These are phyloP conservation scores for Dasypolia templi DNA, from an alignment of 2,888 invertebrate species.

Conservation along the genomic window DNA sequence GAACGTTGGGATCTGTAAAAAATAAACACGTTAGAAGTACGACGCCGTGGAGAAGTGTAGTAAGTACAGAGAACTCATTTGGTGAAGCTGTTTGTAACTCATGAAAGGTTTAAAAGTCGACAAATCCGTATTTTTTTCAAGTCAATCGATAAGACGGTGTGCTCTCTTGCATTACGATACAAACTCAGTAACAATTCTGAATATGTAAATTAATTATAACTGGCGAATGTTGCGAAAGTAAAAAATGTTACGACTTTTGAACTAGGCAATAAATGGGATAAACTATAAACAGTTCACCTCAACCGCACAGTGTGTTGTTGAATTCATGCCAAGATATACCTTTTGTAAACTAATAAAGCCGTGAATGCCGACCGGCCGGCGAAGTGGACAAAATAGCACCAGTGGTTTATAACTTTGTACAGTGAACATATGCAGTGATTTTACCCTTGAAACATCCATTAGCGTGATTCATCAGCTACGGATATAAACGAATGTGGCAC, in stretches of 20 bases:
- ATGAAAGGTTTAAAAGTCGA: not conserved
- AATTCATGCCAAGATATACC: not conserved
- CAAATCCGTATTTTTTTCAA: not conserved
- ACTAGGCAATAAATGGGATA: slow-evolving; percentile 6
- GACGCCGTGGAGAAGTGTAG: not conserved
- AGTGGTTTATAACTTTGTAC: not conserved
- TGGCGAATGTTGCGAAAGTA: not conserved
- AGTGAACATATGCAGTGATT: not conserved
- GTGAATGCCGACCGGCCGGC: not conserved
- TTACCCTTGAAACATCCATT: not conserved
- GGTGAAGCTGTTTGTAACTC: not conserved
- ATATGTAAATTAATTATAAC: not conserved
- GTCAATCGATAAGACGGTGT: not conserved
- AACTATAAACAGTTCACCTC: not conserved
- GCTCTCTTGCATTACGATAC: not conserved
- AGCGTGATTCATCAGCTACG: not conserved
- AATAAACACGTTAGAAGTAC: not conserved
- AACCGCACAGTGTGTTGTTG: not conserved
- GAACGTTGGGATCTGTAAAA: slow-evolving; percentile 82
- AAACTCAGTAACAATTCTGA: not conserved
- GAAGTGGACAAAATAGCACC: not conserved
- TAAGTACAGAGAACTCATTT: not conserved
- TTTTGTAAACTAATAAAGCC: slow-evolving; percentile 26
- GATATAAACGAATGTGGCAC: slow-evolving; percentile 65
- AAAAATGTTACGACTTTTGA: not conserved